Conservation (phyloP, 2,797 vertebrate species). For the Masticophis lateralis region DNA sequence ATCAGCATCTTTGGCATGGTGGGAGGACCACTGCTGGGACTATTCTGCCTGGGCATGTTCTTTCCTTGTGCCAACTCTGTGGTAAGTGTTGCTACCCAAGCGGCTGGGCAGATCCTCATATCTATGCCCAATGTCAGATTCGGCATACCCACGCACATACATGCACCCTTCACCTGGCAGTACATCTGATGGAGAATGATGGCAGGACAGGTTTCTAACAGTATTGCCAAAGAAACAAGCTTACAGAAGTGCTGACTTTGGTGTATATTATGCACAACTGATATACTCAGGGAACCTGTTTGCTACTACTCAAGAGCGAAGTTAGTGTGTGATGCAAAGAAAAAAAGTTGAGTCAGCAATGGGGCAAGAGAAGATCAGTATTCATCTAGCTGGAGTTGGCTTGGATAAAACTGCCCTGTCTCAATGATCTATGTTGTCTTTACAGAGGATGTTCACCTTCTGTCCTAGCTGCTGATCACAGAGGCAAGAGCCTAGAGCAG, state of each 20-base stretch:
- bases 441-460: background rate
- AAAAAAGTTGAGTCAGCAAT: background rate
- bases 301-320: background rate
- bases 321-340: background rate
- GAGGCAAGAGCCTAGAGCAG: background rate
- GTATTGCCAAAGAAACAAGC: background rate
- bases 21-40: slow-evolving; percentile 87
- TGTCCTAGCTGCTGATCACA: background rate
- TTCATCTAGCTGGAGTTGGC: background rate
- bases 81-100: slow-evolving; percentile 72
- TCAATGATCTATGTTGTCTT: background rate
- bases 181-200: accelerated
- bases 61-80: slow-evolving; percentile 87
- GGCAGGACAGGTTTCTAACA: background rate
- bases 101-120: background rate
- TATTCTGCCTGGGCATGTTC: slow-evolving; percentile 92
- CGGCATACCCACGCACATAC: background rate
- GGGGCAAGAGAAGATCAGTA: background rate
- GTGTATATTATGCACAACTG: background rate
- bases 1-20: slow-evolving; percentile 98
- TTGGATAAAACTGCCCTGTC: background rate
- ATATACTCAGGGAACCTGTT: background rate
- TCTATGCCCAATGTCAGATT: background rate
- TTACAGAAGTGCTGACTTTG: background rate
- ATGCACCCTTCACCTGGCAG: background rate